Conservation (phyloP, 2,888 invertebrate genomes). For the Acanthoscelides obtectus region DNA sequence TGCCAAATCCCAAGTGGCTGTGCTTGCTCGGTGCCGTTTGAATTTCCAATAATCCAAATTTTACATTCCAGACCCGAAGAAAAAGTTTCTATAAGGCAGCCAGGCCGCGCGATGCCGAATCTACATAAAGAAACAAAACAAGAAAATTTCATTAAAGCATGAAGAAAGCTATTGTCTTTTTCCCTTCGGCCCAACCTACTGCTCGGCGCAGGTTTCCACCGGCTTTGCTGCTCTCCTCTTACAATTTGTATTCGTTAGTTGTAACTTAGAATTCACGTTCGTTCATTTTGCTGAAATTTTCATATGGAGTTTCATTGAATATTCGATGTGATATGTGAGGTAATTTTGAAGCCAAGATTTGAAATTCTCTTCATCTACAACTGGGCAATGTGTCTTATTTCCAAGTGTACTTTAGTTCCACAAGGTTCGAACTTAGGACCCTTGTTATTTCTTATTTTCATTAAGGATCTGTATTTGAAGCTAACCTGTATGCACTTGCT, state of each 20-base stretch:
- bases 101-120: not conserved
- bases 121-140: conserved; percentile 12
- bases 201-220: not conserved
- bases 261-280: not conserved
- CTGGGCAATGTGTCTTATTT: too few species aligned
- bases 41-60: not conserved
- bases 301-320: not conserved
- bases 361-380: too few species aligned
- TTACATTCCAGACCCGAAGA: not conserved
- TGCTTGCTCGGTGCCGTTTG: not conserved
- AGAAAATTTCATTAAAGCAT: conserved; percentile 15
- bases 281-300: not conserved
- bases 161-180: conserved; percentile 17
- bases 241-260: not conserved
- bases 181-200: not conserved
- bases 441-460: too few species aligned
- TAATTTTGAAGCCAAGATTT: too few species aligned
- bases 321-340: too few species aligned
- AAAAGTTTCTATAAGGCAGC: not conserved
- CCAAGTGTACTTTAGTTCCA: too few species aligned
- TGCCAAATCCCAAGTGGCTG: not conserved
- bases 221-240: not conserved
- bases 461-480: too few species aligned
- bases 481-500: too few species aligned
- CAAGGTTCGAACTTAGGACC: too few species aligned